Percentiles rank a stretch among this genome's conserved stretches.
Evolutionary conservation across 2,888 invertebrate species (phyloP).

Genomic region (Lochmaea crataegi): DNA sequence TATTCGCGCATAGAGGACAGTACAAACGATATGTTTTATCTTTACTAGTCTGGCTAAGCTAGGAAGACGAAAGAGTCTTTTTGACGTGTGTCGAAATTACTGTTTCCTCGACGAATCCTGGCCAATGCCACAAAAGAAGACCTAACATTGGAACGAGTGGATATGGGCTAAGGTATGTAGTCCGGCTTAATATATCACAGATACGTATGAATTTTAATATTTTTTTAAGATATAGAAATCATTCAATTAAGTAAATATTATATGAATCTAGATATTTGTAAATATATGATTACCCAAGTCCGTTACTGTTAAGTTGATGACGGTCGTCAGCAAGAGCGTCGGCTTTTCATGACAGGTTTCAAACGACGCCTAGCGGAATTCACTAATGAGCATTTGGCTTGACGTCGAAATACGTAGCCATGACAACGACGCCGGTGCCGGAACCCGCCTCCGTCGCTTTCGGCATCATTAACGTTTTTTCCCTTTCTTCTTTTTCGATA

Average conservation of each 20-base stretch:
- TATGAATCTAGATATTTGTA: neutral
- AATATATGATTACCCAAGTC: constrained; percentile 4
- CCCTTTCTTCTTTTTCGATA: constrained; percentile 12
- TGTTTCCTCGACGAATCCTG: no score
- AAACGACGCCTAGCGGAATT: constrained; percentile 64
- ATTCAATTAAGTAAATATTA: neutral
- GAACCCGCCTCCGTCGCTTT: constrained; percentile 40
- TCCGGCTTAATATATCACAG: no score
- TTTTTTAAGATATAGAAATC: neutral
- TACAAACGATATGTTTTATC: no score
- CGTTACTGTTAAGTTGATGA: constrained; percentile 40
- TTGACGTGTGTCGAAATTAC: no score
- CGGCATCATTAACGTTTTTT: constrained; percentile 40
- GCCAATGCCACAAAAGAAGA: no score
- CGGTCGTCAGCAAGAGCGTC: constrained; percentile 57
- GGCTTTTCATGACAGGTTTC: constrained; percentile 64
- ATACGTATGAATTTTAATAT: no score
- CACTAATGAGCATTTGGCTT: constrained; percentile 65
- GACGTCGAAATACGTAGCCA: constrained; percentile 58
- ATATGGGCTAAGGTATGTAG: no score
- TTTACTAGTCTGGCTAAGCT: no score
- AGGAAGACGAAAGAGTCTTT: no score
- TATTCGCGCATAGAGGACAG: no score
- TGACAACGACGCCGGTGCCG: constrained; percentile 55
- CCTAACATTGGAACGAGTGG: no score